These are phyloP conservation scores for Electrona antarctica DNA, from an alignment of 2,113 vertebrate species.

Conservation along the genomic window DNA sequence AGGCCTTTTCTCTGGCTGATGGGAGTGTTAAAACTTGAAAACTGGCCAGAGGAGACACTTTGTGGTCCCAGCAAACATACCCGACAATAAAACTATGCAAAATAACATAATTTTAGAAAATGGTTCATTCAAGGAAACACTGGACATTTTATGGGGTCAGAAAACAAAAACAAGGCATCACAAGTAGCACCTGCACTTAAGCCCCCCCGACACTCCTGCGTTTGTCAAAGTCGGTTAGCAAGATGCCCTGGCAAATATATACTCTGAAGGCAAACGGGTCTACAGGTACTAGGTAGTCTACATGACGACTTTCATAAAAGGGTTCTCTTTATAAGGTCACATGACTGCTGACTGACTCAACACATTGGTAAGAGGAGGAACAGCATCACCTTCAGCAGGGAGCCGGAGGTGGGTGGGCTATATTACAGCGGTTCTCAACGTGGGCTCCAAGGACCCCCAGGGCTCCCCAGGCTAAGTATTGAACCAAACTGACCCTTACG, in stretches of 20 bases:
- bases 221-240: slow-evolving; percentile 33
- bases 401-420: neutral
- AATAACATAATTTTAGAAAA: neutral
- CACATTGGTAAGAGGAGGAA: slow-evolving; percentile 46
- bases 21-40: neutral
- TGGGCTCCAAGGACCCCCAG: no score
- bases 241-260: slow-evolving; percentile 29
- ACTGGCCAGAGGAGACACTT: neutral
- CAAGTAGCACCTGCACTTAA: slow-evolving; percentile 26
- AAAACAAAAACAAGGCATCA: slow-evolving; percentile 5
- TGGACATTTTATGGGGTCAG: slow-evolving; percentile 2
- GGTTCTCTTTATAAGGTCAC: slow-evolving; percentile 68
- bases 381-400: slow-evolving; percentile 21
- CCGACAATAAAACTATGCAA: neutral
- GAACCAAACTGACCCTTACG: no score
- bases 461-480: no score
- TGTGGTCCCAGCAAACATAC: slow-evolving; percentile 13
- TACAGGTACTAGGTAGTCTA: slow-evolving; percentile 16
- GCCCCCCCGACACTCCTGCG: slow-evolving; percentile 25
- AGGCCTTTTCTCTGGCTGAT: neutral
- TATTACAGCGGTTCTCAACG: no score
- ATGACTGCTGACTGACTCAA: slow-evolving; percentile 42
- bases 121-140: neutral
- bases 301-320: slow-evolving; percentile 16
- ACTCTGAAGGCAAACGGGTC: slow-evolving; percentile 62